Evolutionary conservation across 2,888 invertebrate genomes (phyloP).

Genomic region (Panopea generosa): DNA sequence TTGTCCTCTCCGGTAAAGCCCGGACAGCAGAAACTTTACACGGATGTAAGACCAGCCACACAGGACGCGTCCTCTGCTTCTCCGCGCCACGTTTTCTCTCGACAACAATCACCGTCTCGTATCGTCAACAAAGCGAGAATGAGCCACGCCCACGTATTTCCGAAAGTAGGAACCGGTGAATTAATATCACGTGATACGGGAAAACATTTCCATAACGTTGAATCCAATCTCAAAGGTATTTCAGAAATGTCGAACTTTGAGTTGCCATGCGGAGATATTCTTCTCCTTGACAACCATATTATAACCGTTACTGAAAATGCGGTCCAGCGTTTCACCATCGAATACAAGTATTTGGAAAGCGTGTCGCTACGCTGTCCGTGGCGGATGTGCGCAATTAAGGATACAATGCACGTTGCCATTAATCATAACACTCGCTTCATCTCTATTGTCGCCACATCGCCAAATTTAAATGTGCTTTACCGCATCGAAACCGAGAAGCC

Average conservation of each 20-base stretch:
- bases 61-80: slow-evolving; percentile 38
- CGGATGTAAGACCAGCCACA: slow-evolving; percentile 37
- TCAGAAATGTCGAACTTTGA: slow-evolving; percentile 57
- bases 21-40: slow-evolving; percentile 37
- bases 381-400: slow-evolving; percentile 55
- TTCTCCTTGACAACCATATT: slow-evolving; percentile 43
- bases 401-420: slow-evolving; percentile 46
- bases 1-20: slow-evolving; percentile 34
- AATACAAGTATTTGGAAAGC: slow-evolving; percentile 54
- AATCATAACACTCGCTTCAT: slow-evolving; percentile 62
- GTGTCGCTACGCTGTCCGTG: slow-evolving; percentile 51
- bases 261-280: slow-evolving; percentile 57
- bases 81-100: slow-evolving; percentile 19
- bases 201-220: slow-evolving; percentile 26
- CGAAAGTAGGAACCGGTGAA: slow-evolving; percentile 59
- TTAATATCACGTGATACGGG: slow-evolving; percentile 45
- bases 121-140: slow-evolving; percentile 16
- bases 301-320: slow-evolving; percentile 51
- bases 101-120: slow-evolving; percentile 39
- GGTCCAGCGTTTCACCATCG: slow-evolving; percentile 53
- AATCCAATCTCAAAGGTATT: slow-evolving; percentile 35
- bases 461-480: slow-evolving; percentile 41
- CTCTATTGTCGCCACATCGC: slow-evolving; percentile 50
- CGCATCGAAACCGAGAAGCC: slow-evolving; percentile 64
- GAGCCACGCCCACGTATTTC: slow-evolving; percentile 34